Base-by-base conservation (phyloP, 2,888 invertebrate genomes). In the Alloplasta piceator region DNA sequence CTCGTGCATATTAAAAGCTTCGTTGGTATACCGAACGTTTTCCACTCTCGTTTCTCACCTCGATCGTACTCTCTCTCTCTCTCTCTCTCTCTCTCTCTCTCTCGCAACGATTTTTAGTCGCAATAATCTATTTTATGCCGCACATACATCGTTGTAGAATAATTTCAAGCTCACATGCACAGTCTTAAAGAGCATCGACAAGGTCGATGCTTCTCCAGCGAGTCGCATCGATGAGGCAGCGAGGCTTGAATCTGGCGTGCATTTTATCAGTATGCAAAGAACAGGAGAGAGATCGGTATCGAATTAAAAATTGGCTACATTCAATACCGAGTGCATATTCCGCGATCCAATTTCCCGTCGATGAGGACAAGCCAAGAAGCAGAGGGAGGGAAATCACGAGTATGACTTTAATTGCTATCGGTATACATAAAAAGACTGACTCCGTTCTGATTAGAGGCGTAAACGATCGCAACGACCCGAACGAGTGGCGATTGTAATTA, bases 1-100 rank as follows among this genome's bases (percentile, higher is more conserved):
- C 86, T 84, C 87, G 85, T 85, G 86, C 86, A 86, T 88, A 90
- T 90, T 91, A 90, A 90, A 89, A 87, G 88, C 86, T 85, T 85
- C 85, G 85, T 87, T 85, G 85, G 84, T 86, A 84, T 86, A 67
- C 75, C 78, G 73, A 82, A 71, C 82, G 71, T 75, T 82, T 82
- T 75, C 75, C 78, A 78, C 75, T 77, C 77, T 67, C 76, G 56
- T 71, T 76, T 78, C 74, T 55, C 67, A 58, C 68, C 50, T n/a
- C 46, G 52, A 26, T 14, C 14, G 48, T 73, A 64, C 36, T 68
- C 67, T 64, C 55, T 38, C 50, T 66, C 56, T 16, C 41, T 48
- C 39, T 16, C 58, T 26, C 46, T 68, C 56, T n/a, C 12, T 56
- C 63, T 43, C 63, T 14, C 14, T 43, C 61, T 36, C 43, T 4